Evolutionary conservation across 1,140 invertebrate genomes (phyloP), one percentile per base, ranked within the genome.

Genomic region (Drosophila bocqueti): DNA sequence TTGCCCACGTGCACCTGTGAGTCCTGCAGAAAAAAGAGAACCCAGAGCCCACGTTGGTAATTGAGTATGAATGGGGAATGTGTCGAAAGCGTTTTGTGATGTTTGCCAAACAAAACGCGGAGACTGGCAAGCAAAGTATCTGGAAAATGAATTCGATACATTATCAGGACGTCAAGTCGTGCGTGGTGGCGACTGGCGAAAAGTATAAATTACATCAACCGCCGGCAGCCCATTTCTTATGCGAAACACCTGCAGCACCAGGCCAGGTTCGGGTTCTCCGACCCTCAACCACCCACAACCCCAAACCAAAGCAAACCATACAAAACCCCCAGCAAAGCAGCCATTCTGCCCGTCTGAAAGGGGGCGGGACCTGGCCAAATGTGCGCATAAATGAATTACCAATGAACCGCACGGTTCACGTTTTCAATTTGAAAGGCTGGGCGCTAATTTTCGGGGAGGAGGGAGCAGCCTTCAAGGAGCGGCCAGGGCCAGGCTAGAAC

Each of bases 141-240:
- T 89, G 85, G 85, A 90, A 90, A 90, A 90, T 85, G 85, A 90
- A 90, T 90, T 90, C 85, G 85, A 90, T 90, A 90, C 85, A 90
- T 90, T 90, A 90, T 90, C 85, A 77, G 84, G 81, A 82, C 78
- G 81, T 90, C 85, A 90, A 90, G 84, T 89, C 84, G 84, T 89
- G 85, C 85, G 85, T 89, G 85, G 81, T 75, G 83, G 79, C 79
- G 69, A 72, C 81, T 89, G 84, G 65, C 79, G 82, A 90, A 90
- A 89, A 81, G 84, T 89, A 89, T 89, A 89, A 89, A 89, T 89
- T 89, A 89, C 85, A 81, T 76, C 69, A 62, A 83, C 81, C 79
- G 69, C 79, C 83, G 81, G 81, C 75, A 84, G 76, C 49, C 75
- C 75, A 90, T 90, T 90, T 89, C 82, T 85, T 90, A 90, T 85